Conservation (phyloP, 2,797 vertebrate genomes). For the Triplophysa bombifrons region DNA sequence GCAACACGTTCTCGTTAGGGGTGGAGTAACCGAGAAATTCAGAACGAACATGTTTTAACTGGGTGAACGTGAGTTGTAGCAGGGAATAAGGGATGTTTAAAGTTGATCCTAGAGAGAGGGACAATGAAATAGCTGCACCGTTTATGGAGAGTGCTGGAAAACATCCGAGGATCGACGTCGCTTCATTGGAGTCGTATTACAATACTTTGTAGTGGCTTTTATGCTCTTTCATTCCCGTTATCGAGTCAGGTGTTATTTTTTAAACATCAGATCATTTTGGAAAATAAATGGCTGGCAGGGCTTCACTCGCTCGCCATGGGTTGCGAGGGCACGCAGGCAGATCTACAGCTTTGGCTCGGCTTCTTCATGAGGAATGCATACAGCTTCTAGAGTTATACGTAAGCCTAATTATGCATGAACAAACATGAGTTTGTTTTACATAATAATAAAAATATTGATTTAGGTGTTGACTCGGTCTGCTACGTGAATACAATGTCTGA, state of each 20-base stretch:
- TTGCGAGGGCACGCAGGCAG: constrained; percentile 52
- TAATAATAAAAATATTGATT: background rate
- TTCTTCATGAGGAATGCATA: constrained; percentile 68
- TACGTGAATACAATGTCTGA: background rate
- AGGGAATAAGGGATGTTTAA: background rate
- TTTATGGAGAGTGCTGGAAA: background rate
- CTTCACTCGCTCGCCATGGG: constrained; percentile 53
- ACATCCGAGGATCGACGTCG: background rate
- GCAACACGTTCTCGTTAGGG: background rate
- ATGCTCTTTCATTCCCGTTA: background rate
- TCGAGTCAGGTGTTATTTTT: constrained; percentile 3
- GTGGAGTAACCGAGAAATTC: constrained; percentile 1
- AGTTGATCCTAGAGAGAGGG: background rate
- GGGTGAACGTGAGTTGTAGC: background rate
- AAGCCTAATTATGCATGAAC: constrained; percentile 53
- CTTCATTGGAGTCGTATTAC: too few relatives aligned
- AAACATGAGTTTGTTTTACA: background rate
- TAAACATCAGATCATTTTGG: background rate
- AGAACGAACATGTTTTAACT: constrained; percentile 4
- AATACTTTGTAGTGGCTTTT: background rate
- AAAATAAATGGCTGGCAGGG: constrained; percentile 65
- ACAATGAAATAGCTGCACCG: background rate
- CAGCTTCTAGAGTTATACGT: constrained; percentile 74
- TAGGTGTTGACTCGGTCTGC: background rate
- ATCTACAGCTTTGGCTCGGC: constrained; percentile 66